Conservation (phyloP, 2,113 vertebrate species). For the Dryoscopus gambensis region DNA sequence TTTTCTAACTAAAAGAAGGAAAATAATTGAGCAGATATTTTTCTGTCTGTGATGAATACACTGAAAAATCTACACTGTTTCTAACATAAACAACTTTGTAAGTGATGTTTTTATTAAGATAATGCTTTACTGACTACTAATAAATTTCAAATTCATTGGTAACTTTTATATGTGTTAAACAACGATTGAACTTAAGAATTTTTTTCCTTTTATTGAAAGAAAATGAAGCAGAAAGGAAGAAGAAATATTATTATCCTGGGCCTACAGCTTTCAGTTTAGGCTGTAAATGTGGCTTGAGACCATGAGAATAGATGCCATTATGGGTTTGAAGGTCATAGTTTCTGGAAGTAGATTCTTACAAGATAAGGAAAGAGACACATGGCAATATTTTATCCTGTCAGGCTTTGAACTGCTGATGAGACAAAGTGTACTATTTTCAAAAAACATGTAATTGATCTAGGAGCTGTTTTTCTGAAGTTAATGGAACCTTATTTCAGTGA, state of each 20-base stretch:
- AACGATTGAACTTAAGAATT: not conserved
- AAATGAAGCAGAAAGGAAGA: not conserved
- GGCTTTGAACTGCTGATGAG: not conserved
- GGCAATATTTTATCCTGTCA: not conserved
- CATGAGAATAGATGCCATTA: not conserved
- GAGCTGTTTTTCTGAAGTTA: not conserved
- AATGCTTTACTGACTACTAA: not conserved
- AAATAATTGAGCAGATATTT: not conserved
- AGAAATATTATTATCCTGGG: not conserved
- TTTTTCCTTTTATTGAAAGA: not conserved
- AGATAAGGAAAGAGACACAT: not conserved
- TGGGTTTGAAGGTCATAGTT: not conserved
- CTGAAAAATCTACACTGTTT: not conserved
- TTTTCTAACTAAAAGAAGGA: not conserved
- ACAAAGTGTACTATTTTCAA: not conserved
- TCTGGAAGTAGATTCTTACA: conserved; percentile 10
- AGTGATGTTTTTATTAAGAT: not conserved
- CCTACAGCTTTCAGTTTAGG: not conserved
- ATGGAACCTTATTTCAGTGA: not conserved
- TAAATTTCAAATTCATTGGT: not conserved
- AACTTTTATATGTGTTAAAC: not conserved
- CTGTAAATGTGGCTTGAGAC: not conserved
- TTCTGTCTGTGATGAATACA: not conserved
- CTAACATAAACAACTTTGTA: not conserved
- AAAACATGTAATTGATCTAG: not conserved